These are phyloP conservation scores for Lasioglossum morio DNA, from an alignment of 2,888 invertebrate species.

Conservation along the genomic window DNA sequence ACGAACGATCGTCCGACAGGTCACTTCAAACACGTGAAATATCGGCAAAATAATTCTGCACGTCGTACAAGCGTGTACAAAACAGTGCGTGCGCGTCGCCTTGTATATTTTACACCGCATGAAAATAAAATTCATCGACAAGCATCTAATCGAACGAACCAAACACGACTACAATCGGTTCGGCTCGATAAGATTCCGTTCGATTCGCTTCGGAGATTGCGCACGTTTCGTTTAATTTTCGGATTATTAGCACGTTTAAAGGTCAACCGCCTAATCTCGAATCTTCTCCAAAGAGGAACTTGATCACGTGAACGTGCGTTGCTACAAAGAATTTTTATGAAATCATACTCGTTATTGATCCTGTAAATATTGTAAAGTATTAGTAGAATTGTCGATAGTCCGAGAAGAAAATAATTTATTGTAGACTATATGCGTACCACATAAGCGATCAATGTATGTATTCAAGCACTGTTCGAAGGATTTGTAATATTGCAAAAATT, in stretches of 20 bases:
- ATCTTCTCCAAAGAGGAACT: background rate
- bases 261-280: conserved; percentile 7
- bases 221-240: background rate
- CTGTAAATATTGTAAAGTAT: conserved; percentile 57
- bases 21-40: conserved; percentile 72
- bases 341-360: background rate
- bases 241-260: background rate
- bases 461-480: background rate
- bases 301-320: background rate
- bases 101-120: background rate
- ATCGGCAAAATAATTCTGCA: background rate
- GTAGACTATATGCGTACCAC: background rate
- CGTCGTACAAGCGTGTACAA: background rate
- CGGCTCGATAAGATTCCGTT: conserved; percentile 19
- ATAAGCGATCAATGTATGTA: conserved; percentile 1
- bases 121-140: background rate
- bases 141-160: background rate
- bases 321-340: background rate
- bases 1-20: conserved; percentile 87
- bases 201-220: background rate
- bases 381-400: background rate
- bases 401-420: background rate
- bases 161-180: background rate
- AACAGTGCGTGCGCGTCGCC: background rate
- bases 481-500: background rate